A percentile compares a stretch with the other conserved stretches of the same genome.
Conservation (phyloP, 2,113 vertebrate species). For the Gymnorhina tibicen region DNA sequence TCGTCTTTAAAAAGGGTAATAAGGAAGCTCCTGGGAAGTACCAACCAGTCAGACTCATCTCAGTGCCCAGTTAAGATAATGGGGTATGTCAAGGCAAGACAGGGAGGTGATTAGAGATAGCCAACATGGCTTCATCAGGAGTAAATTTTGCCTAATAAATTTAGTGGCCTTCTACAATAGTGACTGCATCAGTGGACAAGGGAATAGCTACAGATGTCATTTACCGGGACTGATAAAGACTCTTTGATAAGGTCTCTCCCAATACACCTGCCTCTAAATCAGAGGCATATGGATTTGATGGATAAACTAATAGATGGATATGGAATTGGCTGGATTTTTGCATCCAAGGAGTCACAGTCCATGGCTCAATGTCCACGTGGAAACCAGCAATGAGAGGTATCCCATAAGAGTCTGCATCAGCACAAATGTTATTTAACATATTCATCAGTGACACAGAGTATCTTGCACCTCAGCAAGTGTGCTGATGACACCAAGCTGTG, state of each 20-base stretch:
- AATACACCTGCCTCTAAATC: not conserved
- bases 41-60: not conserved
- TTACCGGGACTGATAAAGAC: not conserved
- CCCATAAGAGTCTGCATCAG: no score
- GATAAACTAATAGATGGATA: not conserved
- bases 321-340: not conserved
- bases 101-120: not conserved
- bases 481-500: not conserved
- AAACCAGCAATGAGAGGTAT: not conserved
- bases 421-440: not conserved
- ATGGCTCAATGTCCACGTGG: not conserved
- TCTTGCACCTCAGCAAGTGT: not conserved
- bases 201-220: not conserved
- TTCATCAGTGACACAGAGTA: not conserved
- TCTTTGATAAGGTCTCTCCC: not conserved
- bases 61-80: not conserved
- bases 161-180: not conserved
- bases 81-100: not conserved
- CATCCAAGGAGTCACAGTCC: not conserved
- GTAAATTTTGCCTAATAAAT: not conserved
- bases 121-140: not conserved
- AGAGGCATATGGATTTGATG: not conserved
- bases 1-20: not conserved
- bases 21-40: not conserved
- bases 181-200: not conserved